Evolutionary conservation across 2,888 invertebrate species (phyloP), one percentile per base, ranked within the genome.

Genomic region (Cyrtodaria siliqua): DNA sequence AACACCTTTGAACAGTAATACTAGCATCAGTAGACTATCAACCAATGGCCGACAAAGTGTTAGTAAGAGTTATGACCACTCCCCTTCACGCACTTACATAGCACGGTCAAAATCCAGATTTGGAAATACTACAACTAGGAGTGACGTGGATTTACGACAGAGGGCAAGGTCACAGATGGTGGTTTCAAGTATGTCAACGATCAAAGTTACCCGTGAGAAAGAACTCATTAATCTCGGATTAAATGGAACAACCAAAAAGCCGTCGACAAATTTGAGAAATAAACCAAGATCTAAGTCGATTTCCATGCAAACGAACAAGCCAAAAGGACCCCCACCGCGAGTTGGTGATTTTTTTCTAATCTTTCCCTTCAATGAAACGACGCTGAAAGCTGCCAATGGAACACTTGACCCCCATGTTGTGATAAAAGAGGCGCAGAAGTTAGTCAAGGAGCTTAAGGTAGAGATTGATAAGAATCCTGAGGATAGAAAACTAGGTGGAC

Each of bases 321-420:
- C 73, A 12, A 85, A 78, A 77, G 84, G 84, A 14, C 85, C 86
- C 18, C 81, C 79, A 9, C 77, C 84, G 16, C 66, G 62, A 24
- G 95, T 96, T 75, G 97, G 97, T 0, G 95, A 96, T 47, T 97
- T 97, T 96, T 95, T 96, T 50, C 93, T 96, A 79, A 95, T 96
- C 71, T 97, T 96, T 93, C 97, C 97, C 0, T 92, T 95, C 83
- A 92, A 88, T 88, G 92, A 84, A 76, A 86, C 79, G 47, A 90
- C 90, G 4, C 79, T 80, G 8, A 82, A 82, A 68, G 68, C 84
- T 20, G 79, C 84, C 56, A 78, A 83, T 18, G 66, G 79, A 6
- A 87, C 82, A 6, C 67, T 89, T 18, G 90, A 90, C 75, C 71
- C 87, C 4, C 87, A 87, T 66, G 63, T 85, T 44, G 82, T 89